Percentiles rank a stretch among this genome's conserved stretches.
These are phyloP conservation scores for Crocidura indochinensis DNA, from an alignment of 2,797 vertebrate species.

Conservation along the genomic window DNA sequence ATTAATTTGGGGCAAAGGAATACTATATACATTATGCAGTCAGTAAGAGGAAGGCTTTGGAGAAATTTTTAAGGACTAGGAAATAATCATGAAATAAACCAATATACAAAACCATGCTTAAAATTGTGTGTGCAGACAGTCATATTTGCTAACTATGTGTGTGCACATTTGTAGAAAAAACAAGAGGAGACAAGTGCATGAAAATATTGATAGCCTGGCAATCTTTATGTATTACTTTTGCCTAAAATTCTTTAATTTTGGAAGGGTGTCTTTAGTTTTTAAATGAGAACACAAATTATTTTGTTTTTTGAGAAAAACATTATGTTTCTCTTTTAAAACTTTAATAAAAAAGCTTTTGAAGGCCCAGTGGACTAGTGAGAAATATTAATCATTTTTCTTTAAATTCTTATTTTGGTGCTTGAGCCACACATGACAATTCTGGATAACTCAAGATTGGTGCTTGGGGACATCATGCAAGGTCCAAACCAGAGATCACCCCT, in stretches of 20 bases:
- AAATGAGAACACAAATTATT: conserved; percentile 36
- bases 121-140: neutral
- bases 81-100: conserved; percentile 27
- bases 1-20: neutral
- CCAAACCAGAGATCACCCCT: too few species aligned
- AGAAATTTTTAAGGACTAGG: conserved; percentile 30
- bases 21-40: neutral
- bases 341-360: too few species aligned
- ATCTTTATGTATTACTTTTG: neutral
- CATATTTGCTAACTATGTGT: neutral
- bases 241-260: conserved; percentile 47
- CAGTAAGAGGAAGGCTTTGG: conserved; percentile 29
- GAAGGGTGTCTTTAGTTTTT: neutral
- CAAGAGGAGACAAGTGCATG: conserved; percentile 30
- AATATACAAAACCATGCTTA: conserved; percentile 56
- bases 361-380: too few species aligned
- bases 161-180: conserved; percentile 31
- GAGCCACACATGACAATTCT: too few species aligned
- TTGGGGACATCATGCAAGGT: too few species aligned
- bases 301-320: neutral
- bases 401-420: too few species aligned
- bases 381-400: too few species aligned
- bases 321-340: too few species aligned
- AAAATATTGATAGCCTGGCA: neutral
- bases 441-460: too few species aligned